Base-by-base conservation (phyloP, 35 echinoderm and acorn worm genomes). In the Heliocidaris tuberculata region DNA sequence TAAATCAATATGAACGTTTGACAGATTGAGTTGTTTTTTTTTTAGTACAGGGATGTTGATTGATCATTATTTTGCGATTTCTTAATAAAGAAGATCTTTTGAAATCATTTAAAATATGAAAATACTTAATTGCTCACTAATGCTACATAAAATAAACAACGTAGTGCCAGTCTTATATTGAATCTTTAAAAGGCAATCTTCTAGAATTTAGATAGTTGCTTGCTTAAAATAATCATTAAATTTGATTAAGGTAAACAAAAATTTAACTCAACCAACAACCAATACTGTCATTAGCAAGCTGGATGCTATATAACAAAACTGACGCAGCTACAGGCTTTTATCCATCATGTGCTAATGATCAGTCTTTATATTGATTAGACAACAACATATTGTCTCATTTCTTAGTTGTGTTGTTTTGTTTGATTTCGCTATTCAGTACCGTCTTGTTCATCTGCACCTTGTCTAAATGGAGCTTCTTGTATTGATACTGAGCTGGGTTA, bases 401-500 rank as follows among this genome's bases (percentile, higher is more conserved):
- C 27, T 7, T 27, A 5, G 65, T 3, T 27, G 2, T n/a, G 8
- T 78, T 78, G 3, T 89, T 89, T 21, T 89, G 47, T 89, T 86
- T 32, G 7, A 15, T 89, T 89, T 47, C 31, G 31, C 42, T 89
- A 35, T 89, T 35, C 24, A 89, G 87, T 42, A 48, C 87, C 87
- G 9, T n/a, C 87, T 24, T 89, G 87, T 89, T 17, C 87, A 10
- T 89, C 87, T 19, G 17, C 9, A 2, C 87, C 87, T 7, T 89
- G 87, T 89, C 31, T 89, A 13, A 89, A 89, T 9, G 31, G 29
- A 31, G 87, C 87, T 12, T 16, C 30, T 9, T 89, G 87, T 89
- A 89, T 89, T 4, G 32, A 89, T 42, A 42, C 87, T 42, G 87
- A 48, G 13, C 87, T 89, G 87, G 87, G 87, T 47, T 89, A 42